Base-by-base conservation (phyloP, 23 tunicate species). In the Halocynthia roretzi region DNA sequence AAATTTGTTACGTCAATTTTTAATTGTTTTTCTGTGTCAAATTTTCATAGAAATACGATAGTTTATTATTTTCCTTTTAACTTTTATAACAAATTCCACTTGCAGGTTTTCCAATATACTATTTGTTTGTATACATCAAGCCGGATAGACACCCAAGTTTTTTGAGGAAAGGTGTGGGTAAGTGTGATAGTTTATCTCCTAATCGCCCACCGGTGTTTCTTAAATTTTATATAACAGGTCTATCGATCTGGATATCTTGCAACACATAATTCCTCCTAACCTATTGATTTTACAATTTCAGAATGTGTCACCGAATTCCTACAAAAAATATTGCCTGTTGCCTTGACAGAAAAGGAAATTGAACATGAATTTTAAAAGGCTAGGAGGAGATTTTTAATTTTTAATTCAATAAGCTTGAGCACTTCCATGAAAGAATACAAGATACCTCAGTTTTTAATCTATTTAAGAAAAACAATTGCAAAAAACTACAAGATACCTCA, bases 91-190 rank as follows among this genome's bases (percentile, higher is more conserved):
- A 4, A 31, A 31, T 31, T 31, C 44, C 44, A 31, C 44, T 31
- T 31, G n/a, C 53, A 70, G 75, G 75, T 51, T 75, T 91, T 64
- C 97, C 97, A 5, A 66, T 91, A 58, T 91, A 91, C 74, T 91
- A 14, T 50, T 20, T 85, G 52, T 91, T 91, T 61, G 77, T 91
- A 0, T 77, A 91, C 53, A 68, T 77, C 40, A 57, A 56, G 49
- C 77, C 67, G 0, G 71, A 78, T 62, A 61, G 77, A 50, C 77
- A 76, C 48, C 86, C 90, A 5, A 64, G 61, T 21, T 40, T 68
- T 58, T 80, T 87, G 5, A 14, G 53, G 8, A 82, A 18, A 12
- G 17, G 76, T 50, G 55, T 71, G 17, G 62, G 68, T 21, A 53
- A 22, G 50, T 80, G 71, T 56, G 81, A 81, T 65, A 20, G 0